Base-by-base conservation (phyloP, 2,888 invertebrate species). In the Eristalinus sepulchralis region DNA sequence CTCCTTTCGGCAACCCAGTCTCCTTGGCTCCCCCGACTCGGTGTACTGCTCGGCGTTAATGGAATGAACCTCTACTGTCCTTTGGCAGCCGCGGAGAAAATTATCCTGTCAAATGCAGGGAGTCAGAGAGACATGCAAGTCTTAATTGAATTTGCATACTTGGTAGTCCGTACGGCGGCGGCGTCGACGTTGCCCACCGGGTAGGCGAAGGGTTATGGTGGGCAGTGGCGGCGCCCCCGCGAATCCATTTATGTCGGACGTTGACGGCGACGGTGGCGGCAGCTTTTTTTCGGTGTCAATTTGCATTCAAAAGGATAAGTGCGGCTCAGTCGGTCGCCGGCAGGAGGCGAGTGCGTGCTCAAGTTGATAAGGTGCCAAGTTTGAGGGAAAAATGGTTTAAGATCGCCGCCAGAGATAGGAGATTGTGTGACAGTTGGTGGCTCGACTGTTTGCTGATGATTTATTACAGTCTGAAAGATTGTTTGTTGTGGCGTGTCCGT, bases 141-240 rank as follows among this genome's bases (percentile, higher is more conserved):
- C 83, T 87, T 87, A 87, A 87, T 87, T 87, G 87, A 87, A 87
- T 87, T 87, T 87, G 87, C 83, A 87, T 87, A 86, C 72, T 79
- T 78, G 36, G 67, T 11, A 63, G 63, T 20, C 36, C 64, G 66
- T 60, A 39, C 20, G 62, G 24, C 27, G 47, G 39, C 10, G 20
- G 34, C 31, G 22, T 10, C 68, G 53, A 13, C 5, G 36, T 2
- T 33, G 59, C 24, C 27, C 39, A 24, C 47, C 67, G 76, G 62
- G 66, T 55, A 57, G 11, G 60, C 39, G 59, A 47, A 39, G 67
- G 57, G 77, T 64, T 17, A 47, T 47, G 47, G 71, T 71, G 67
- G 72, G 53, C 63, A 77, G 53, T 67, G 53, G 75, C 20, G 60
- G 78, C 86, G 83, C 86, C 86, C 86, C 78, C 86, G 78, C 86